A percentile compares a stretch with the other conserved stretches of the same genome.
These are phyloP conservation scores for Sebastes nivosus DNA, from an alignment of 2,797 vertebrate species.

Conservation along the genomic window DNA sequence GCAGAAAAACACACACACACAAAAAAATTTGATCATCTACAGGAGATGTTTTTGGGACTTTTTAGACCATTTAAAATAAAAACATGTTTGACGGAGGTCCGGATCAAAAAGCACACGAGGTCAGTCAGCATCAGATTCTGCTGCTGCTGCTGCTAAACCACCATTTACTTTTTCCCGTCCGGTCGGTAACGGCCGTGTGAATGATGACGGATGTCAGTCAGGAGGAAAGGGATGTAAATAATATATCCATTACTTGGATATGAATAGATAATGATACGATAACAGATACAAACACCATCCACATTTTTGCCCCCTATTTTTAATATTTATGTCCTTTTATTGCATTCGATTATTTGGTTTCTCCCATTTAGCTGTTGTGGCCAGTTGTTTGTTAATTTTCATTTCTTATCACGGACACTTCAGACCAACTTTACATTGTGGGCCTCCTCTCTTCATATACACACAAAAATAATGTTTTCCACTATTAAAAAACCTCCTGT, in stretches of 20 bases:
- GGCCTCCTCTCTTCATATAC: not conserved
- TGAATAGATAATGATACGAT: not conserved
- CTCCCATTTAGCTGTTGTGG: not conserved
- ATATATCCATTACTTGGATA: not conserved
- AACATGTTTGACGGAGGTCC: not conserved
- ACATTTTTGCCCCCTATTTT: not conserved
- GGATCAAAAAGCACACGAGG: not conserved
- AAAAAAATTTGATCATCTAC: not conserved
- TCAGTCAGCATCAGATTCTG: not conserved
- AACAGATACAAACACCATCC: not conserved
- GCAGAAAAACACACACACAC: too few relatives aligned
- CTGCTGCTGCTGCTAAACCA: not conserved
- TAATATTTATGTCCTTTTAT: not conserved
- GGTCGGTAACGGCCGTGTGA: not conserved
- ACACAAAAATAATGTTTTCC: not conserved
- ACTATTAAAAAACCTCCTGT: not conserved
- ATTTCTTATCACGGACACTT: not conserved
- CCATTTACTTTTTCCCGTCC: not conserved
- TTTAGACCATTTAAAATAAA: not conserved
- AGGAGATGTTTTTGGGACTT: not conserved
- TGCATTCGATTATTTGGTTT: not conserved
- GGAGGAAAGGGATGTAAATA: not conserved
- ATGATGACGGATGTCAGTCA: not conserved
- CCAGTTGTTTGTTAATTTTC: too few relatives aligned
- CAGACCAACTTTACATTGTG: not conserved